Conservation (phyloP, 2,888 invertebrate species). For the Apantesis nais region DNA sequence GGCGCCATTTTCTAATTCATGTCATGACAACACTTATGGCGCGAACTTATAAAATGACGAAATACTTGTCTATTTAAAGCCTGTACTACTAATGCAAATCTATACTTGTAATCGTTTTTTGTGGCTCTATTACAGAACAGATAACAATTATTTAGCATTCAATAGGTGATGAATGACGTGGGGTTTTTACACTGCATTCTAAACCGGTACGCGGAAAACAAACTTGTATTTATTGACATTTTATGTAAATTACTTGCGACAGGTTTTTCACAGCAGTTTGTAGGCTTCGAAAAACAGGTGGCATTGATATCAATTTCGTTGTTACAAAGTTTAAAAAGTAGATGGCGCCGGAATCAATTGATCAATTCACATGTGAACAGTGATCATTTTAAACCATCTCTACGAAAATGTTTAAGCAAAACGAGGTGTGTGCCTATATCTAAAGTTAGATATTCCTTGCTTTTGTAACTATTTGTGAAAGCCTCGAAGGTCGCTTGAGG, state of each 20-base stretch:
- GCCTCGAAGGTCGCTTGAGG: neutral
- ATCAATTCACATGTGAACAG: neutral
- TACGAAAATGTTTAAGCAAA: neutral
- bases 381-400: no score
- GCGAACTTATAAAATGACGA: neutral
- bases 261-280: neutral
- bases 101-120: neutral
- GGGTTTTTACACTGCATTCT: constrained; percentile 20
- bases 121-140: neutral
- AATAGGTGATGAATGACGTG: neutral
- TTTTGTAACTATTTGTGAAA: neutral
- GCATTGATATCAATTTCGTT: neutral
- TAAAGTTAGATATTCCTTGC: neutral
- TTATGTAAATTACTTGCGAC: constrained; percentile 7
- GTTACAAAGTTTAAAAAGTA: neutral
- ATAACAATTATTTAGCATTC: constrained; percentile 9
- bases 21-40: neutral
- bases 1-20: neutral
- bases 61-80: neutral
- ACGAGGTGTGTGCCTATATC: neutral
- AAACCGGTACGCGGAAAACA: constrained; percentile 16
- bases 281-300: neutral
- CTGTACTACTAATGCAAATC: neutral
- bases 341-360: neutral
- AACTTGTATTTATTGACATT: neutral